Conservation (phyloP, 23 tunicate genomes). For the Ciona savignyi region DNA sequence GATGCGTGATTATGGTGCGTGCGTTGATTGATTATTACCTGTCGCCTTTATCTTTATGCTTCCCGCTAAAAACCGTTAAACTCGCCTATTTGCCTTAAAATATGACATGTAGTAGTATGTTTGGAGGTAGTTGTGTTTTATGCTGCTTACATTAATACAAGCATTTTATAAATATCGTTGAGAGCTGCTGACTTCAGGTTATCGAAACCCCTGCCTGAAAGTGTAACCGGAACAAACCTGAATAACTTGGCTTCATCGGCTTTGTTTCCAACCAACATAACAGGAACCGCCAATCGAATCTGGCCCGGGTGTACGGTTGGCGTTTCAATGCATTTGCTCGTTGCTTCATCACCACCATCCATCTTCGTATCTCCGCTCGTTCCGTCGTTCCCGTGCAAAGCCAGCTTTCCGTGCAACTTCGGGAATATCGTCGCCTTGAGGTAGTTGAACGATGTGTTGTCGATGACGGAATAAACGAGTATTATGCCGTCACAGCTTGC, state of each 20-base stretch:
- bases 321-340: constrained; percentile 12
- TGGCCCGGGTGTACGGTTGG: constrained; percentile 21
- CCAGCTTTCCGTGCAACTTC: constrained; percentile 13
- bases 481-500: constrained; percentile 26
- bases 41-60: no score
- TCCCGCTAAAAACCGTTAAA: no score
- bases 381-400: background rate
- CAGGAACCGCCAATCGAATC: constrained; percentile 32
- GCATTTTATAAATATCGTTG: no score
- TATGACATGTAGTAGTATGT: no score
- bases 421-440: constrained; percentile 16
- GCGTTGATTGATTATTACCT: no score
- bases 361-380: background rate
- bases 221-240: no score
- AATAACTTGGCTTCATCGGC: constrained; percentile 82
- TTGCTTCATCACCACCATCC: background rate
- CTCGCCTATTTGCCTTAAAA: no score
- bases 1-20: no score
- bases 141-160: no score
- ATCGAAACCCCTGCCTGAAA: no score
- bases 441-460: constrained; percentile 26
- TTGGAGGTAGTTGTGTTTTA: no score
- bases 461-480: constrained; percentile 32
- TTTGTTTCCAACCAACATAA: constrained; percentile 74
- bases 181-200: no score